These are phyloP conservation scores for Sarcoramphus papa DNA, from an alignment of 2,797 vertebrate genomes.

Conservation along the genomic window DNA sequence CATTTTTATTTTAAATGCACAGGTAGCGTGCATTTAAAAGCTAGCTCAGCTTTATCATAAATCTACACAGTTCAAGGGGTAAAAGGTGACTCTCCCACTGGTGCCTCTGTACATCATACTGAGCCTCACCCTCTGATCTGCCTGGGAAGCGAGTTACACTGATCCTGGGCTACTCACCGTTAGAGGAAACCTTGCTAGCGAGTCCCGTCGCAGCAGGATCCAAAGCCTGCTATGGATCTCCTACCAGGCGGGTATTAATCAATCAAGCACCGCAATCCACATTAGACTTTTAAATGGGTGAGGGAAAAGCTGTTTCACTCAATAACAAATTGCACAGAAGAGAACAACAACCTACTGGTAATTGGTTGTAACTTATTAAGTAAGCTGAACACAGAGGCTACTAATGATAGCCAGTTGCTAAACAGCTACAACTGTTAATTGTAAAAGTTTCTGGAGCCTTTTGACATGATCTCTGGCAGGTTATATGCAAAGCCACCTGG, in stretches of 20 bases:
- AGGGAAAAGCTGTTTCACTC: not conserved
- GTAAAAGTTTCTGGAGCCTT: slow-evolving; percentile 33
- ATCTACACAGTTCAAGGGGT: not conserved
- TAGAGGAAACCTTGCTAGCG: not conserved
- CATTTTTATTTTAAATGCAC: not conserved
- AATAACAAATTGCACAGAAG: not conserved
- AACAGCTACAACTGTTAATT: slow-evolving; percentile 6
- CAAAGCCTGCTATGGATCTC: not conserved
- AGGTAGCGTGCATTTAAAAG: not conserved
- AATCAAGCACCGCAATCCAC: not conserved
- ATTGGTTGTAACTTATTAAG: slow-evolving; percentile 27
- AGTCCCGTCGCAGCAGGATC: not conserved
- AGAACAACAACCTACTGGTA: not conserved
- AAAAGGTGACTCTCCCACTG: not conserved
- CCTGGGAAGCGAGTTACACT: fast-evolving
- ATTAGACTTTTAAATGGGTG: not conserved
- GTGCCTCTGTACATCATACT: not conserved
- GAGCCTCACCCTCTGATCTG: not conserved
- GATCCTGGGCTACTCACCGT: not conserved
- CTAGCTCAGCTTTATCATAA: not conserved
- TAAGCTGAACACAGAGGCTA: not conserved
- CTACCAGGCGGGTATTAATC: not conserved
- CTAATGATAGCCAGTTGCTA: slow-evolving; percentile 3
- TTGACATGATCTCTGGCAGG: not conserved
- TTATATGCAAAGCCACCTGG: not conserved